A percentile compares a stretch with the other conserved stretches of the same genome.
phyloP scores from a whole-genome alignment of 2,888 invertebrate species.

The Chloroclystis v-ata region DNA sequence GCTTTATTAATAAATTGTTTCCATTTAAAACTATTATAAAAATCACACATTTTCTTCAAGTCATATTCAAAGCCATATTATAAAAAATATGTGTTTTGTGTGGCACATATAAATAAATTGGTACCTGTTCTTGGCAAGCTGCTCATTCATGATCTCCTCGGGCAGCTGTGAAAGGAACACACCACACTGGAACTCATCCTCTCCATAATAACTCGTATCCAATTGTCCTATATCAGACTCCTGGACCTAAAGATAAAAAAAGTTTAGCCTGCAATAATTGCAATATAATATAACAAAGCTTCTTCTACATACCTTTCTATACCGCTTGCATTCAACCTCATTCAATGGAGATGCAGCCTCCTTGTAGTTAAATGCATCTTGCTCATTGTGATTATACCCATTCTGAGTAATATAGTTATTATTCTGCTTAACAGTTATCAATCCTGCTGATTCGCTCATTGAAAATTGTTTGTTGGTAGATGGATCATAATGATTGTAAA shows the following conservation, averaged over 20 bases:
- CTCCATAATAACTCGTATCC: constrained; percentile 44
- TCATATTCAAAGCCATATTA: too few relatives aligned
- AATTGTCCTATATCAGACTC: constrained; percentile 25
- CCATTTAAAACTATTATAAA: too few relatives aligned
- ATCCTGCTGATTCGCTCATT: constrained; percentile 38
- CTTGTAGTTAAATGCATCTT: constrained; percentile 50
- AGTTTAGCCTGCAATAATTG: too few relatives aligned
- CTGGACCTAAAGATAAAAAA: too few relatives aligned
- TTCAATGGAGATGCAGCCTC: constrained; percentile 26
- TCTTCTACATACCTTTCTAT: too few relatives aligned
- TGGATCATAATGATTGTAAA: constrained; percentile 53
- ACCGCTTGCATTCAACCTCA: constrained; percentile 43
- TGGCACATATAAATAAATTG: neutral
- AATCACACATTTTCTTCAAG: too few relatives aligned
- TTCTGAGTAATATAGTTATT: constrained; percentile 63
- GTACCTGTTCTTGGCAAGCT: constrained; percentile 37
- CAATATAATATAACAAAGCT: too few relatives aligned
- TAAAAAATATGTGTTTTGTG: too few relatives aligned
- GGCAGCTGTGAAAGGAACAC: constrained; percentile 55
- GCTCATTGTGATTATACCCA: constrained; percentile 53
- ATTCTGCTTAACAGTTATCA: constrained; percentile 56
- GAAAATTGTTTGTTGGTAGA: constrained; percentile 41
- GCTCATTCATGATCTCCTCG: constrained; percentile 54
- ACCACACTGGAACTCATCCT: constrained; percentile 58
- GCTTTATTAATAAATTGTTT: too few relatives aligned